These are phyloP conservation scores for Hystrix cristata DNA, from an alignment of 2,113 vertebrate species.

Conservation along the genomic window DNA sequence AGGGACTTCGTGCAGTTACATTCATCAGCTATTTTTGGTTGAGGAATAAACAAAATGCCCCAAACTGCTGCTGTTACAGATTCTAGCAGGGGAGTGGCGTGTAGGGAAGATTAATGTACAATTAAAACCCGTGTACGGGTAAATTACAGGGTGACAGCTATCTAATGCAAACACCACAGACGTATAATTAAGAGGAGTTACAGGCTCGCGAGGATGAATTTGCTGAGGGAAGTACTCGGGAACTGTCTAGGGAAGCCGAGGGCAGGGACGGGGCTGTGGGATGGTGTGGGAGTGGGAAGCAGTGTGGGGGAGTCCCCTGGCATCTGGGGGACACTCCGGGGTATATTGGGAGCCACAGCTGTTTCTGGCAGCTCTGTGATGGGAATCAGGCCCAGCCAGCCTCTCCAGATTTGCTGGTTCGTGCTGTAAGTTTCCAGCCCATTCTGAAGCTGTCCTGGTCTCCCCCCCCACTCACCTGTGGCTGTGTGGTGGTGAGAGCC, in stretches of 20 bases:
- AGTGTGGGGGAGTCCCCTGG: background rate
- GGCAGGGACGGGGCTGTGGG: constrained; percentile 47
- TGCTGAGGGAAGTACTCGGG: constrained; percentile 70
- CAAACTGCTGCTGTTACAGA: constrained; percentile 82
- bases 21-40: constrained; percentile 81
- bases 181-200: constrained; percentile 85
- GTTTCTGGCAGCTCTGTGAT: accelerated
- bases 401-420: accelerated
- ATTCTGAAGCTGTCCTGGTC: background rate
- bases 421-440: background rate
- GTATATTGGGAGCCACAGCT: background rate
- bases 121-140: constrained; percentile 69
- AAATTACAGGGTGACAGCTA: constrained; percentile 75
- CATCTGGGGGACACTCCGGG: background rate
- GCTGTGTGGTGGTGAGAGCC: background rate
- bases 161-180: constrained; percentile 75
- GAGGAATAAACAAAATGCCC: constrained; percentile 82
- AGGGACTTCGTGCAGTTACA: constrained; percentile 59
- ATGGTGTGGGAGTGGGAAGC: background rate
- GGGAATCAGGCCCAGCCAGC: background rate
- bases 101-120: constrained; percentile 80
- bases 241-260: constrained; percentile 59
- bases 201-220: constrained; percentile 79
- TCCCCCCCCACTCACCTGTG: constrained; percentile 44
- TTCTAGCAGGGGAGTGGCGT: constrained; percentile 79